These are phyloP conservation scores for Pseudorasbora parva DNA, from an alignment of 2,113 vertebrate species.

Conservation along the genomic window DNA sequence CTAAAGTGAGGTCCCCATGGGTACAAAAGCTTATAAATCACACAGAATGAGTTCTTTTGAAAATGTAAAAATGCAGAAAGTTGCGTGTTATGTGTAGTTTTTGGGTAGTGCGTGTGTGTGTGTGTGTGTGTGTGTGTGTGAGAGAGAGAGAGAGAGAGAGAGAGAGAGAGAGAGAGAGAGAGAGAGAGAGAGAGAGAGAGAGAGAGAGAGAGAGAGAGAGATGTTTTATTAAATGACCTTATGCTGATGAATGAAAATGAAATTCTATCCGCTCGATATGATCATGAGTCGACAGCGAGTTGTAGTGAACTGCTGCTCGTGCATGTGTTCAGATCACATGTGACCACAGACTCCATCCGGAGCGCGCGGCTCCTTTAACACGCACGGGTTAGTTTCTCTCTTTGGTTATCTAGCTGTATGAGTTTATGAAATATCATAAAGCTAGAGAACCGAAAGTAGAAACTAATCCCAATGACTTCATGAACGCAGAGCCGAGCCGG, in stretches of 20 bases:
- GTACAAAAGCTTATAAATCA: no score
- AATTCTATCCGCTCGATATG: no score
- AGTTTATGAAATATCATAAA: conserved; percentile 97
- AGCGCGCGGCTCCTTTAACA: conserved; percentile 78
- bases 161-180: no score
- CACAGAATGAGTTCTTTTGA: no score
- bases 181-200: no score
- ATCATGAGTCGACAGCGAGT: not conserved
- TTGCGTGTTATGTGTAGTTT: no score
- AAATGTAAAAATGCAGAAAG: no score
- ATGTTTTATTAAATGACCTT: not conserved
- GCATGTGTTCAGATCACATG: conserved; percentile 46
- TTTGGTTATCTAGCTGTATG: conserved; percentile 99
- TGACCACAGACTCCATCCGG: conserved; percentile 61
- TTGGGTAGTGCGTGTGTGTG: no score
- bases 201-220: no score
- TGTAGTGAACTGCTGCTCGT: not conserved
- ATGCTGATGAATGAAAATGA: not conserved
- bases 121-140: no score
- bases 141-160: no score
- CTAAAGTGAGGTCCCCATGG: no score
- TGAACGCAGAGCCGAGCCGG: conserved; percentile 43
- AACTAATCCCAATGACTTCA: conserved; percentile 79
- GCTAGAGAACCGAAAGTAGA: conserved; percentile 98
- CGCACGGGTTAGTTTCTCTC: conserved; percentile 87